Percentiles rank a stretch among this genome's conserved stretches.
These are phyloP conservation scores for Drosophila austrosaltans DNA, from an alignment of 2,888 invertebrate species.

Conservation along the genomic window DNA sequence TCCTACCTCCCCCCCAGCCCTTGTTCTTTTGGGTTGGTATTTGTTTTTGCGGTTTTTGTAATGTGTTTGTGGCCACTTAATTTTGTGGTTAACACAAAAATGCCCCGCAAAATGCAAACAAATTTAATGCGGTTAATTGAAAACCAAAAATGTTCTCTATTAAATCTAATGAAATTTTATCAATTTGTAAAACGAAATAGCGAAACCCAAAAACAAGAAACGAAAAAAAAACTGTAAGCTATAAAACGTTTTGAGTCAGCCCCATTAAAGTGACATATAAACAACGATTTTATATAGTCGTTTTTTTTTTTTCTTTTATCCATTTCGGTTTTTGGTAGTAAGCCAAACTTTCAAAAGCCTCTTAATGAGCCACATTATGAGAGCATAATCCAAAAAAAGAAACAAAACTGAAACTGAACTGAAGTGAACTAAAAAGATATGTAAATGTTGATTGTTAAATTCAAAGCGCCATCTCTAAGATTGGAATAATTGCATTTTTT, in stretches of 20 bases:
- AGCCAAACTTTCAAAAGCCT: constrained; percentile 50
- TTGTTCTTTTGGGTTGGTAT: not conserved
- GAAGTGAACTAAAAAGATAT: constrained; percentile 46
- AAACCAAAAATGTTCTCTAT: constrained; percentile 60
- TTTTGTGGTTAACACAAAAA: constrained; percentile 74
- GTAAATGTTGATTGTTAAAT: constrained; percentile 51
- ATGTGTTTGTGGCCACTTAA: constrained; percentile 73
- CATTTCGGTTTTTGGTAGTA: constrained; percentile 20
- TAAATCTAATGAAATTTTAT: constrained; percentile 50
- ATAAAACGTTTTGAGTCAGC: constrained; percentile 42
- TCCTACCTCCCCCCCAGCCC: constrained; percentile 18
- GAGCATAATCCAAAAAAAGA: constrained; percentile 44
- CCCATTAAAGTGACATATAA: constrained; percentile 44
- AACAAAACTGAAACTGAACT: constrained; percentile 4
- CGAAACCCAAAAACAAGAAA: constrained; percentile 28
- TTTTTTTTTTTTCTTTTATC: constrained; percentile 8
- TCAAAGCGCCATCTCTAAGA: constrained; percentile 47
- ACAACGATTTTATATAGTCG: constrained; percentile 47
- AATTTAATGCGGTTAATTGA: constrained; percentile 60
- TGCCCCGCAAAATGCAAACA: constrained; percentile 12
- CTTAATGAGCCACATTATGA: constrained; percentile 50
- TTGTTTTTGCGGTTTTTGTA: constrained; percentile 31
- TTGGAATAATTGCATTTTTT: constrained; percentile 50
- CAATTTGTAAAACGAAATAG: constrained; percentile 37
- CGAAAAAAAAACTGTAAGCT: constrained; percentile 26